These are phyloP conservation scores for Melanophora roralis DNA, from an alignment of 2,888 invertebrate genomes.

Conservation along the genomic window DNA sequence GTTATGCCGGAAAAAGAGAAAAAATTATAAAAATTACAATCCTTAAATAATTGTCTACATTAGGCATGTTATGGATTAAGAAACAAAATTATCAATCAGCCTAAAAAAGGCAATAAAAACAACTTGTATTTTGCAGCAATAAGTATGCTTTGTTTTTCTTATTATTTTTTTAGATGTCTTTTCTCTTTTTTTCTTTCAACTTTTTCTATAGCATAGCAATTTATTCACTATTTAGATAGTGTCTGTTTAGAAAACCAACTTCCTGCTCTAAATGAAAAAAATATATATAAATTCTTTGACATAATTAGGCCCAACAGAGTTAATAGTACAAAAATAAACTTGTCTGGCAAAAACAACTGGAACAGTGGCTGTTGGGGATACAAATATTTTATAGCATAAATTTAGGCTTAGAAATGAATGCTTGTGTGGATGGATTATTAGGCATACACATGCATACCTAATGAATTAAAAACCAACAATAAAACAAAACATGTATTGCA, in stretches of 20 bases:
- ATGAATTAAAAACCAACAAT: conserved; percentile 11
- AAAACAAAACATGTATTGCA: conserved; percentile 8
- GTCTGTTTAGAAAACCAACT: background rate
- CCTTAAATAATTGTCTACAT: no score
- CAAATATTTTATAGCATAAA: background rate
- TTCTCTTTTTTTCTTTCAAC: background rate
- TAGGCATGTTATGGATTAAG: no score
- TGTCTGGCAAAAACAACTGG: background rate
- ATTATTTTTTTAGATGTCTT: background rate
- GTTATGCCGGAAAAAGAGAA: background rate
- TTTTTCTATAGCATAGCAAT: background rate
- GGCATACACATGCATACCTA: background rate
- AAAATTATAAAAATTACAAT: background rate
- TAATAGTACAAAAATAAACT: conserved; percentile 10
- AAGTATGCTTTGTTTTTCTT: background rate
- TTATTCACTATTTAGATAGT: background rate
- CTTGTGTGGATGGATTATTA: background rate
- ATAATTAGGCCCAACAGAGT: conserved; percentile 21
- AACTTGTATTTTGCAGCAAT: background rate
- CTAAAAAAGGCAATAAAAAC: conserved; percentile 17
- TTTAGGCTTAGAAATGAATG: background rate
- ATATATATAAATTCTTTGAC: background rate
- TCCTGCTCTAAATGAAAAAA: background rate
- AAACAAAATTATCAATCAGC: no score
- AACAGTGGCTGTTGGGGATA: background rate